A percentile compares a stretch with the other conserved stretches of the same genome.
These are phyloP conservation scores for Sycophila texana DNA, from an alignment of 2,888 invertebrate species.

Conservation along the genomic window DNA sequence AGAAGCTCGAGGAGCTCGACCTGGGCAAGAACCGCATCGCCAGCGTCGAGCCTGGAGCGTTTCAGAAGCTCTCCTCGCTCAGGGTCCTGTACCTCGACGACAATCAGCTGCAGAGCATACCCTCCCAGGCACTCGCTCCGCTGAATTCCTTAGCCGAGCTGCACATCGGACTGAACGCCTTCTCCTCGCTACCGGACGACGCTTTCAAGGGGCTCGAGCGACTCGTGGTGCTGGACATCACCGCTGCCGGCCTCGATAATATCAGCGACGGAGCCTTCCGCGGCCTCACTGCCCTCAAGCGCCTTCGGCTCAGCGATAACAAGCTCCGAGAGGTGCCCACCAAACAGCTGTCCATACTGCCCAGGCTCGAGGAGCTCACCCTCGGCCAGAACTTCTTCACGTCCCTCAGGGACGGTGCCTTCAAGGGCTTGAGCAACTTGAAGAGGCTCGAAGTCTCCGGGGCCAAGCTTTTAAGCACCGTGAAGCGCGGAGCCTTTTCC, in stretches of 20 bases:
- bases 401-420: conserved; percentile 83
- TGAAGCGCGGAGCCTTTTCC: conserved; percentile 87
- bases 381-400: conserved; percentile 90
- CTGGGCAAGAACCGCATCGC: conserved; percentile 91
- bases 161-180: conserved; percentile 89
- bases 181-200: conserved; percentile 85
- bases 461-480: conserved; percentile 83
- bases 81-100: conserved; percentile 90
- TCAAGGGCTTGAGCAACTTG: conserved; percentile 86
- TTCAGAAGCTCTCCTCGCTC: conserved; percentile 85
- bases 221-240: conserved; percentile 86
- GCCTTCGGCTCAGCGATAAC: conserved; percentile 88
- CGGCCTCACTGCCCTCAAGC: conserved; percentile 86
- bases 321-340: conserved; percentile 86
- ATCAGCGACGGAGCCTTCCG: conserved; percentile 86
- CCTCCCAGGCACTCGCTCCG: conserved; percentile 84
- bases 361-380: conserved; percentile 86
- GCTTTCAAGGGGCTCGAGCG: conserved; percentile 87
- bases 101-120: conserved; percentile 87
- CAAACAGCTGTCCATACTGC: conserved; percentile 82
- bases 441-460: conserved; percentile 87
- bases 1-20: conserved; percentile 89
- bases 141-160: conserved; percentile 89
- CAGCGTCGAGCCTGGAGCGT: conserved; percentile 86
- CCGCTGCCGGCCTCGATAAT: conserved; percentile 87